Percentiles rank a stretch among this genome's conserved stretches.
These are phyloP conservation scores for Nowickia ferox DNA, from an alignment of 2,888 invertebrate species.

Conservation along the genomic window DNA sequence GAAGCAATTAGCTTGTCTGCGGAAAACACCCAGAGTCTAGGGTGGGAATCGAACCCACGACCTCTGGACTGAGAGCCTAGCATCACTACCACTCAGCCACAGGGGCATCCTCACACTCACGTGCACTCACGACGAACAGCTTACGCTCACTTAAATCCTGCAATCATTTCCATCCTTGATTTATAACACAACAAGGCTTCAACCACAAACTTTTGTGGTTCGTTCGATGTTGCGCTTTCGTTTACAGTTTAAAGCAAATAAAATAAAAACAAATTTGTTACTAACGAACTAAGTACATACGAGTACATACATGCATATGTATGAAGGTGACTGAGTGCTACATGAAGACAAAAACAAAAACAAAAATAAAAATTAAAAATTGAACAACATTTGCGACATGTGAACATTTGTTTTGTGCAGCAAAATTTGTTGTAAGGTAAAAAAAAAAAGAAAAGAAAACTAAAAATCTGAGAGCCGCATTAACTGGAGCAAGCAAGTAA, in stretches of 20 bases:
- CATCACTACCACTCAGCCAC: too few species aligned
- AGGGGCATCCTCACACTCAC: too few species aligned
- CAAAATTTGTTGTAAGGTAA: background rate
- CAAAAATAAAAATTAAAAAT: background rate
- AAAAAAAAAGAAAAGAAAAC: background rate
- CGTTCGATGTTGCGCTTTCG: constrained; percentile 15
- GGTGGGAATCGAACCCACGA: too few species aligned
- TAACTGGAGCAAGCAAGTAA: constrained; percentile 3
- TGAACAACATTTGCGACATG: background rate
- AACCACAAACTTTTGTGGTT: constrained; percentile 70
- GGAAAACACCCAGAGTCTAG: too few species aligned
- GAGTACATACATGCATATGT: too few species aligned
- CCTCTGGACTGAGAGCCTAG: too few species aligned
- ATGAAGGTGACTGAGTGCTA: background rate
- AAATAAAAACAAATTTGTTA: constrained; percentile 46
- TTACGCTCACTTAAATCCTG: too few species aligned
- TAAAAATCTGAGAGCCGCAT: background rate
- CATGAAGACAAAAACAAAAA: too few species aligned
- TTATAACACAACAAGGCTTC: background rate
- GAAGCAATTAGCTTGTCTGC: too few species aligned
- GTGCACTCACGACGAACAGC: background rate
- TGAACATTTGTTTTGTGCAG: background rate
- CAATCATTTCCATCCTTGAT: background rate
- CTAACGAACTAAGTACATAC: constrained; percentile 10
- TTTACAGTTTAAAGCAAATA: constrained; percentile 21